phyloP scores from a whole-genome alignment of 2,797 vertebrate species.

The Mormyrus proboscirostris region DNA sequence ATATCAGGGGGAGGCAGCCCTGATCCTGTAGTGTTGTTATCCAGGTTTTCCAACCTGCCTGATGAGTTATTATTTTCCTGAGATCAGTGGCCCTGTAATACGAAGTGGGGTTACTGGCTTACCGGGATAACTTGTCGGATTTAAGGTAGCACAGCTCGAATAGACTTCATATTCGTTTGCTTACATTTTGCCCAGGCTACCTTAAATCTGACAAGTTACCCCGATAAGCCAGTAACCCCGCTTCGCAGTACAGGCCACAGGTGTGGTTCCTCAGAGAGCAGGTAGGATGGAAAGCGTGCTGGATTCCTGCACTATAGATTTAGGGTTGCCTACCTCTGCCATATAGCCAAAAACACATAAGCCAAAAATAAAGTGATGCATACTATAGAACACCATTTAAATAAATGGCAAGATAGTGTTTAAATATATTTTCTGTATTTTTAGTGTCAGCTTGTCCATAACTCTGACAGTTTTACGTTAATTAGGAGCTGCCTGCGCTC shows the following conservation, averaged over 20 bases:
- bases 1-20: not conserved
- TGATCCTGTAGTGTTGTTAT: not conserved
- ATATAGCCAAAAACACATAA: not conserved
- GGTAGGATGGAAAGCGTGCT: not conserved
- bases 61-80: not conserved
- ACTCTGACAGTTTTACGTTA: not conserved
- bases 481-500: not conserved
- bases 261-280: not conserved
- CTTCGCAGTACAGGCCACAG: not conserved
- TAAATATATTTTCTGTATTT: not conserved
- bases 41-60: not conserved
- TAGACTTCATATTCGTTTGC: too few relatives aligned
- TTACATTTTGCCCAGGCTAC: too few relatives aligned
- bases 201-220: too few relatives aligned
- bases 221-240: too few relatives aligned
- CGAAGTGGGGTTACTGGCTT: too few relatives aligned
- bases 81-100: not conserved
- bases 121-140: too few relatives aligned
- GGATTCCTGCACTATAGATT: not conserved
- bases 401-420: not conserved
- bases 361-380: not conserved
- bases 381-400: not conserved
- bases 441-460: not conserved
- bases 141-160: too few relatives aligned
- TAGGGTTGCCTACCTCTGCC: not conserved